Conservation (phyloP, 2,113 vertebrate species). For the Phalacrocorax pelagicus region DNA sequence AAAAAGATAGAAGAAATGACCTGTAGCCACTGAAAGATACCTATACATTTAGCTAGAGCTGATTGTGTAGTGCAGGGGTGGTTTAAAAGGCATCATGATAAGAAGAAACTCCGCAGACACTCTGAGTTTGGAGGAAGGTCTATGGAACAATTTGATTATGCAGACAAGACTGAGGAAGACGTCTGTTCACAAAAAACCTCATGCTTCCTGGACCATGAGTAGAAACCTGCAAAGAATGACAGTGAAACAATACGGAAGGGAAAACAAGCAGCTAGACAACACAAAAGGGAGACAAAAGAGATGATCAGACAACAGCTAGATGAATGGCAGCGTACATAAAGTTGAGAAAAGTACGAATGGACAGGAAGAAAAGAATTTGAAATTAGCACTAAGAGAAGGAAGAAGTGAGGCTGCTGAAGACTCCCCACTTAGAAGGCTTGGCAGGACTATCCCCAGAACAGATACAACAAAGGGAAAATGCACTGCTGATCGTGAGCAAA, state of each 20-base stretch:
- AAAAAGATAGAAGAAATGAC: background rate
- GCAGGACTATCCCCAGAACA: background rate
- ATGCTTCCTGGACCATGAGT: background rate
- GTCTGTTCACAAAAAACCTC: background rate
- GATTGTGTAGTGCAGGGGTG: background rate
- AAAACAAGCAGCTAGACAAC: background rate
- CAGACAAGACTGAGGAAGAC: background rate
- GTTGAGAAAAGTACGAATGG: background rate
- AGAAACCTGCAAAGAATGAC: background rate
- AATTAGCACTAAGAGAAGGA: conserved; percentile 5
- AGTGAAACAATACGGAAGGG: background rate
- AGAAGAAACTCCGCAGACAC: background rate
- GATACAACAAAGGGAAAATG: background rate
- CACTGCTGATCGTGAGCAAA: background rate
- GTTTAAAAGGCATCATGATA: background rate
- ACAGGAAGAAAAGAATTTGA: conserved; percentile 17
- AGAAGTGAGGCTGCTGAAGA: background rate
- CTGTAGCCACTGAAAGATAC: background rate
- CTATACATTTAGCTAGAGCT: background rate
- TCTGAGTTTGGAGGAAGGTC: background rate
- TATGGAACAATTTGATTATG: background rate
- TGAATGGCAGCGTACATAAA: background rate
- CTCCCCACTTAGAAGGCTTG: background rate
- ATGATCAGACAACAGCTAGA: background rate
- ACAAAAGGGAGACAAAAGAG: background rate